These are phyloP conservation scores for Hypolimnas misippus DNA, from an alignment of 2,888 invertebrate species.

Conservation along the genomic window DNA sequence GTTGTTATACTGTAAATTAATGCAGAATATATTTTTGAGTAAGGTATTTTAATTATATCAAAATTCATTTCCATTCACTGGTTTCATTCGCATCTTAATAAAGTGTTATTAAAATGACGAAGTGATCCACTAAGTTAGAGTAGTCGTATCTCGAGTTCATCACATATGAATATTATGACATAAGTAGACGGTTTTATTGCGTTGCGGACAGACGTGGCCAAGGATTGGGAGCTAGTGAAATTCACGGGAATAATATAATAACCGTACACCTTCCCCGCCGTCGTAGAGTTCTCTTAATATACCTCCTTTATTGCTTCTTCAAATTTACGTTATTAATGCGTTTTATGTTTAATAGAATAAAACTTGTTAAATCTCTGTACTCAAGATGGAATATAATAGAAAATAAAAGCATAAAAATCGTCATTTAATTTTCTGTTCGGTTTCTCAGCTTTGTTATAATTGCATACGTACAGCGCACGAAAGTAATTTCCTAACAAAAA, in stretches of 20 bases:
- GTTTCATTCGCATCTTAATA: conserved; percentile 27
- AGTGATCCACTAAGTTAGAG: conserved; percentile 62
- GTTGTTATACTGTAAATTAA: no score
- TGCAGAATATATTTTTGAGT: no score
- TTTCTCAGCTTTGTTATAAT: conserved; percentile 13
- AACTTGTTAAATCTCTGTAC: background rate
- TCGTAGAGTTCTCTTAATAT: conserved; percentile 48
- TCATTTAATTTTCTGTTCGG: conserved; percentile 10
- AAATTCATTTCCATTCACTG: background rate
- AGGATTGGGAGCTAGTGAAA: conserved; percentile 60
- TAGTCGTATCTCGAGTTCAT: conserved; percentile 64
- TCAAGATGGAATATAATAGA: background rate
- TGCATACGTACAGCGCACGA: conserved; percentile 10
- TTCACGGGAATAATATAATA: conserved; percentile 61
- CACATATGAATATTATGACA: conserved; percentile 78
- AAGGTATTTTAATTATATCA: no score
- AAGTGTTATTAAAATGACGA: conserved; percentile 47
- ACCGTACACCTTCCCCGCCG: conserved; percentile 56
- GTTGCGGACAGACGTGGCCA: conserved; percentile 69
- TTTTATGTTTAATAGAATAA: conserved; percentile 27
- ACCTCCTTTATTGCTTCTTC: conserved; percentile 61
- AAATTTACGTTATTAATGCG: conserved; percentile 46
- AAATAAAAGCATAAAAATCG: background rate
- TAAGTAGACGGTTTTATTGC: conserved; percentile 76
- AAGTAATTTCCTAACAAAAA: conserved; percentile 50